Evolutionary conservation across 1,140 invertebrate species (phyloP), one percentile per base, ranked within the genome.

Genomic region (Neodiprion virginianus): DNA sequence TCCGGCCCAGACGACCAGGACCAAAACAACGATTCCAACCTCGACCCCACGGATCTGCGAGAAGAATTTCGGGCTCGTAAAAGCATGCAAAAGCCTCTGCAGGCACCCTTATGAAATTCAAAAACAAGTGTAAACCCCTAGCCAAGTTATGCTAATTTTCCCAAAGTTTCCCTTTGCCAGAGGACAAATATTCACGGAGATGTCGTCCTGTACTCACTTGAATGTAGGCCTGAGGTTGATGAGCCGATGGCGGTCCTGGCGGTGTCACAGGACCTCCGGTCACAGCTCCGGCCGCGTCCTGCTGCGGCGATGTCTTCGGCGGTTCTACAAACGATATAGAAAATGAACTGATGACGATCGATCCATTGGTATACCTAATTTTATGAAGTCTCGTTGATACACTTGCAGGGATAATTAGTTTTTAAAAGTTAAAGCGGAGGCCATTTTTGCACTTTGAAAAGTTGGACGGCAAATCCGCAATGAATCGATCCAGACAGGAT

Each of bases 1-100:
- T 0, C 92, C 95, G 5, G 95, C 93, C 96, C 96, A 97, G 10
- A 97, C 93, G 75, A 96, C 90, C 61, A 97, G 88, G 47, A 97
- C 95, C 80, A 97, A 88, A 14, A 96, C 91, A 14, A 97, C 96
- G 78, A 97, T 95, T 53, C 94, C 94, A 71, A 96, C 93, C 85
- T 97, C 96, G 69, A 96, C 95, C 47, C 94, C 94, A 72, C 95
- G 92, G 83, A 96, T 95, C 92, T 94, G 87, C 67, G 87, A 88
- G 80, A 74, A 81, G 53, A 61, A 17, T 40, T 40, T 40, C 14
- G 65, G 65, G 65, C 65, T n/a, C 7, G 14, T 66, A 40, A 40
- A 40, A 5, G 28, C 28, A 40, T 40, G 28, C 28, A 40, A 40
- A 40, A 3, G 5, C 28, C 28, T 40, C 28, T 40, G 28, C 28